Evolutionary conservation across 2,113 vertebrate genomes (phyloP), one percentile per base, ranked within the genome.

Genomic region (Scomber colias): DNA sequence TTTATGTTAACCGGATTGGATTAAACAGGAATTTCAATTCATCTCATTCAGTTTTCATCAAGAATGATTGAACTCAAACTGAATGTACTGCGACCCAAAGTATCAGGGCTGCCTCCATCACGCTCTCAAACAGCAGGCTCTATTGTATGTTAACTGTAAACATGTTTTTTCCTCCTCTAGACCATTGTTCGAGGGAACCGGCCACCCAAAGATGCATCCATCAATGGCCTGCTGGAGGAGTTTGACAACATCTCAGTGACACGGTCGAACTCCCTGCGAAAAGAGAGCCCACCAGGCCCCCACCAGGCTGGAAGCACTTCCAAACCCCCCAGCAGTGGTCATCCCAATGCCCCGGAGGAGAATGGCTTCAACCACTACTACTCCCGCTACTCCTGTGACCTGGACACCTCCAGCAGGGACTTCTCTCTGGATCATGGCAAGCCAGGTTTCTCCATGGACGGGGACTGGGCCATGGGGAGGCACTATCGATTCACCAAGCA

Each of bases 181-280:
- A 99, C 97, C 63, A 99, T 99, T 53, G 98, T 99, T 77, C 95
- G 98, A 92, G 98, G 98, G 61, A 98, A 97, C 93, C 96, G 97
- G 73, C 96, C 97, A 14, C 96, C 96, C 79, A 97, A 97, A 88
- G 97, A 99, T 63, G 93, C 96, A 35, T 97, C 97, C 79, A 98
- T 99, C 93, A 99, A 99, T 0, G 98, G 98, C 70, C 95, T 99
- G 53, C 95, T 99, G 21, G 97, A 99, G 91, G 98, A 99, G 86
- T 99, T 99, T 0, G 97, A 99, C 96, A 98, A 96, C 86, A 98
- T 99, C 91, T 99, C 98, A 0, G 98, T 99, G 79, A 99, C 98
- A 0, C 97, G 98, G 35, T 99, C 98, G 91, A 99, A 99, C 89
- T 99, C 98, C 27, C 93, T 99, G 71, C 95, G 98, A 54, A 99